These are phyloP conservation scores for Clarias gariepinus DNA, from an alignment of 2,113 vertebrate genomes.

Conservation along the genomic window DNA sequence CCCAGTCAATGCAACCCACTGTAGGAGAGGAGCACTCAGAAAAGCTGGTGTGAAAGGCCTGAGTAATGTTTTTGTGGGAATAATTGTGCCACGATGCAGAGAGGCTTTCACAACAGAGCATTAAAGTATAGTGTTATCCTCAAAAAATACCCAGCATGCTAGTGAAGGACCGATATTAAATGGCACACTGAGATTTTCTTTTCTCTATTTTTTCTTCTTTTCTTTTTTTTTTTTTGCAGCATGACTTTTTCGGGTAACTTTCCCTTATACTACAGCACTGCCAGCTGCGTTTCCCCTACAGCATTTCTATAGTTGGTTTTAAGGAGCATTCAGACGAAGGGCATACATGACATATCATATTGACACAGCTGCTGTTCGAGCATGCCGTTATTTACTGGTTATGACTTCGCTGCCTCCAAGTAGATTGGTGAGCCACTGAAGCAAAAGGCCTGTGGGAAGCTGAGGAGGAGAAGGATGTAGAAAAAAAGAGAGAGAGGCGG, in stretches of 20 bases:
- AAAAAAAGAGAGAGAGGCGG: slow-evolving; percentile 16
- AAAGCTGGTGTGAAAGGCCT: slow-evolving; percentile 25
- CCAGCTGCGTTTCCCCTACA: background rate
- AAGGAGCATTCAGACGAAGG: slow-evolving; percentile 66
- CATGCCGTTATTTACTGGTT: slow-evolving; percentile 83
- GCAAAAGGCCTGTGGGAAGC: slow-evolving; percentile 75
- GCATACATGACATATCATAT: slow-evolving; percentile 72
- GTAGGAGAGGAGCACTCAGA: slow-evolving; percentile 33
- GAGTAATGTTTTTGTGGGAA: slow-evolving; percentile 32
- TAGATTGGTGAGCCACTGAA: slow-evolving; percentile 80
- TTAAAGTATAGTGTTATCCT: slow-evolving; percentile 27
- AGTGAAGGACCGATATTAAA: background rate
- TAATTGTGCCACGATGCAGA: slow-evolving; percentile 33
- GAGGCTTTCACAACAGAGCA: slow-evolving; percentile 30
- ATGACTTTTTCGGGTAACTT: slow-evolving; percentile 47
- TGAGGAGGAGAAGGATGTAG: slow-evolving; percentile 45
- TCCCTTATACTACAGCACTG: background rate
- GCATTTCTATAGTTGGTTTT: slow-evolving; percentile 23
- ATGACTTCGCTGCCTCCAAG: slow-evolving; percentile 82
- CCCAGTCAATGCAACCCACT: slow-evolving; percentile 44
- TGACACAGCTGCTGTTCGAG: slow-evolving; percentile 79
- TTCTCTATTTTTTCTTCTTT: background rate
- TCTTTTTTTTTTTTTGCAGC: background rate
- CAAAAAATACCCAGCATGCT: slow-evolving; percentile 27
- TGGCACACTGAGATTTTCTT: slow-evolving; percentile 1